Percentiles rank a stretch among this genome's conserved stretches.
These are phyloP conservation scores for Cataglyphis hispanica DNA, from an alignment of 1,140 invertebrate genomes.

Conservation along the genomic window DNA sequence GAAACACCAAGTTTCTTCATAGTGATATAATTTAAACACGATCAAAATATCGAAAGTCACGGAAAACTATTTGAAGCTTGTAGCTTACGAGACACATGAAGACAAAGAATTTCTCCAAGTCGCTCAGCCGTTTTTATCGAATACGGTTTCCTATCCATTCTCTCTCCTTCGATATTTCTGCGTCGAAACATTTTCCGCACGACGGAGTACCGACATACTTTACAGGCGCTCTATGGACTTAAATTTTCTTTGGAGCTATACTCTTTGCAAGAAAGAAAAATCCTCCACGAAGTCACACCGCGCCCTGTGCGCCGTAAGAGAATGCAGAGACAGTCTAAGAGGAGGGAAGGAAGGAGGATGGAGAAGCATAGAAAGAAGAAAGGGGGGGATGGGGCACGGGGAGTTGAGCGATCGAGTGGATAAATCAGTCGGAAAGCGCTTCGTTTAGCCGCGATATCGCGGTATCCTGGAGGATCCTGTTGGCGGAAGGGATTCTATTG, in stretches of 20 bases:
- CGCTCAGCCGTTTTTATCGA: slow-evolving; percentile 55
- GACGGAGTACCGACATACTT: slow-evolving; percentile 59
- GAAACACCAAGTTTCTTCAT: neutral
- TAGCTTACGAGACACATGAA: slow-evolving; percentile 21
- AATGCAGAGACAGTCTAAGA: slow-evolving; percentile 44
- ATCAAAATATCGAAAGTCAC: slow-evolving; percentile 5
- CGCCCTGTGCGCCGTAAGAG: slow-evolving; percentile 45
- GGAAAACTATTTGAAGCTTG: neutral
- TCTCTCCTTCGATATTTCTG: slow-evolving; percentile 49
- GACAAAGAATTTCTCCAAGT: slow-evolving; percentile 43
- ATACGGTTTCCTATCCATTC: slow-evolving; percentile 32
- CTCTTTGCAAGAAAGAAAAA: slow-evolving; percentile 60
- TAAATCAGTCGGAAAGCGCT: slow-evolving; percentile 78
- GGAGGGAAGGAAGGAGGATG: neutral
- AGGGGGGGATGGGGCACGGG: neutral
- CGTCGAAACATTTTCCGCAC: slow-evolving; percentile 62
- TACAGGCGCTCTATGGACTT: slow-evolving; percentile 62
- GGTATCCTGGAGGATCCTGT: slow-evolving; percentile 75
- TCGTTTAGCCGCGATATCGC: slow-evolving; percentile 77
- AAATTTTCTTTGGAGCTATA: slow-evolving; percentile 57
- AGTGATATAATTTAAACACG: neutral
- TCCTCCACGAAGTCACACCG: slow-evolving; percentile 49
- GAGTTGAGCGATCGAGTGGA: slow-evolving; percentile 66
- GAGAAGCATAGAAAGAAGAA: neutral
- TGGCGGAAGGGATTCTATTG: slow-evolving; percentile 77